Conservation (phyloP, 2,888 invertebrate genomes). For the Leistus spinibarbis region DNA sequence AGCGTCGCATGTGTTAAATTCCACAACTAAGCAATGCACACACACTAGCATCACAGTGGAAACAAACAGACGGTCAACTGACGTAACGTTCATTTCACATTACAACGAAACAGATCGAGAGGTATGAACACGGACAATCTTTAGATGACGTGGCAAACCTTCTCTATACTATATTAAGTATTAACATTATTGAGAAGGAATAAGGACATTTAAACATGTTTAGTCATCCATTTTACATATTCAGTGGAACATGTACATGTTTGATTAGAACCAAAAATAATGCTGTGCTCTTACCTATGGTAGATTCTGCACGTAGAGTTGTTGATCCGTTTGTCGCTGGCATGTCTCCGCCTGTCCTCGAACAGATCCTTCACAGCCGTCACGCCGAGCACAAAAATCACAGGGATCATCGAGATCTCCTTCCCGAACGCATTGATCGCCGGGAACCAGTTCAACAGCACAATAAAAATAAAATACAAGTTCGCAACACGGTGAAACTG, state of each 20-base stretch:
- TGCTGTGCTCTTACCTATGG: constrained; percentile 75
- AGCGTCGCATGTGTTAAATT: neutral
- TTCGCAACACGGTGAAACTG: constrained; percentile 98
- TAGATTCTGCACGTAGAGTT: constrained; percentile 91
- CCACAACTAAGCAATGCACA: neutral
- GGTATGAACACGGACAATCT: neutral
- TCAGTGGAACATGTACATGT: too few species aligned
- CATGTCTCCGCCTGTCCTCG: constrained; percentile 88
- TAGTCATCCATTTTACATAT: too few species aligned
- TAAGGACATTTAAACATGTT: too few species aligned
- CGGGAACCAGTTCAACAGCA: constrained; percentile 94
- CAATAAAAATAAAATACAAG: constrained; percentile 96
- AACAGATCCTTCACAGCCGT: constrained; percentile 95
- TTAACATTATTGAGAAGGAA: too few species aligned
- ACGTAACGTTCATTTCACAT: neutral
- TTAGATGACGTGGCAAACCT: neutral
- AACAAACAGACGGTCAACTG: neutral
- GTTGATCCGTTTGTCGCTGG: constrained; percentile 93
- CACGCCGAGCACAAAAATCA: constrained; percentile 91
- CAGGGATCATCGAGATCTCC: constrained; percentile 94
- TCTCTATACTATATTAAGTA: too few species aligned
- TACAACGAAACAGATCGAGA: neutral
- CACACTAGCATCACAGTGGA: too few species aligned
- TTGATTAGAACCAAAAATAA: too few species aligned
- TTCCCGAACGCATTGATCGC: constrained; percentile 94